Evolutionary conservation across 2,113 vertebrate genomes (phyloP).

Genomic region (Montifringilla adamsi): DNA sequence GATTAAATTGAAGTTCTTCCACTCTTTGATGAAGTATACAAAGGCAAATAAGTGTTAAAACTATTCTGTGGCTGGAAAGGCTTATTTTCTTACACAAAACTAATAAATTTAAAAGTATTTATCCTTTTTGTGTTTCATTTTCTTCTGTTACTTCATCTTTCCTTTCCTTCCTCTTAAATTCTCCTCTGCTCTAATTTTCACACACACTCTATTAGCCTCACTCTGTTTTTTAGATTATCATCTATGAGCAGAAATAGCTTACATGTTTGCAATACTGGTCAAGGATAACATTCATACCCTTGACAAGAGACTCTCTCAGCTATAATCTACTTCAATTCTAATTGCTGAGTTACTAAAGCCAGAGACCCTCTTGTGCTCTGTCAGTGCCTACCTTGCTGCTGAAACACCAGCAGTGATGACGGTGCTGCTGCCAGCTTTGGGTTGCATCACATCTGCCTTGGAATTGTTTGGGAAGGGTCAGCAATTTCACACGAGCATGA

Average conservation of each 20-base stretch:
- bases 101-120: not conserved
- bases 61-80: not conserved
- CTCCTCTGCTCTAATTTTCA: not conserved
- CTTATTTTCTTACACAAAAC: constrained; percentile 2
- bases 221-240: constrained; percentile 9
- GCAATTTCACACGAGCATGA: not conserved
- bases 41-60: constrained; percentile 9
- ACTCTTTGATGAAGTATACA: not conserved
- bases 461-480: not conserved
- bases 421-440: not conserved
- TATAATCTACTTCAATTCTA: constrained; percentile 33
- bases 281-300: constrained; percentile 36
- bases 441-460: not conserved
- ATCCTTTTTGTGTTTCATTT: not conserved
- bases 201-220: not conserved
- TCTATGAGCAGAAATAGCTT: constrained; percentile 10
- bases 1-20: constrained; percentile 35
- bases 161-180: not conserved
- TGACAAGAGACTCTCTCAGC: constrained; percentile 1
- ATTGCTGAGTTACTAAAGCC: constrained; percentile 6
- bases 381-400: not conserved
- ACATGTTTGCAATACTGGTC: constrained; percentile 30
- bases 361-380: not conserved
- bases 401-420: not conserved
- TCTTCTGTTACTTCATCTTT: not conserved